These are phyloP conservation scores for Melipona beecheii DNA, from an alignment of 2,888 invertebrate species.

Conservation along the genomic window DNA sequence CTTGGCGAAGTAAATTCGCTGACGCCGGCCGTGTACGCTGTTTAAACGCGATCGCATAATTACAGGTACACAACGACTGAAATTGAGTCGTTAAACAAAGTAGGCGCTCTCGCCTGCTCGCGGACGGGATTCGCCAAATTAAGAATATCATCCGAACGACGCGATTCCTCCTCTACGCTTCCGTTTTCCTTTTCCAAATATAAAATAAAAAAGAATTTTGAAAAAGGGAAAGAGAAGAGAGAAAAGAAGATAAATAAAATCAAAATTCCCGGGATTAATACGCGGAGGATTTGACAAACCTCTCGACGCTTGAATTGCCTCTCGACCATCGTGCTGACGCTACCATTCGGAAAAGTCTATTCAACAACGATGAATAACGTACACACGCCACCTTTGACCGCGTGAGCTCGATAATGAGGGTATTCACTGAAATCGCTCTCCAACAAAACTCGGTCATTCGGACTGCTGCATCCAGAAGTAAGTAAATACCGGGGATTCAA, in stretches of 20 bases:
- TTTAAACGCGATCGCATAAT: slow-evolving; percentile 58
- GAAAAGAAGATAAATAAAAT: background rate
- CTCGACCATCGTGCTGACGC: background rate
- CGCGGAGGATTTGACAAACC: background rate
- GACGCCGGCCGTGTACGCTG: slow-evolving; percentile 35
- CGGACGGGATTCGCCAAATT: slow-evolving; percentile 23
- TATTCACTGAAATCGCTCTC: slow-evolving; percentile 5
- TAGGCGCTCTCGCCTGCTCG: background rate
- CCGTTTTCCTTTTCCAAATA: background rate
- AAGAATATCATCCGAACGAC: slow-evolving; percentile 14
- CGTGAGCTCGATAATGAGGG: slow-evolving; percentile 17
- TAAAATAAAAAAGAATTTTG: background rate
- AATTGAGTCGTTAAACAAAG: slow-evolving; percentile 53
- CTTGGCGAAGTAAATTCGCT: slow-evolving; percentile 56
- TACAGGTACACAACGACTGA: slow-evolving; percentile 39
- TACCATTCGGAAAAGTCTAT: background rate
- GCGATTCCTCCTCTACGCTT: background rate
- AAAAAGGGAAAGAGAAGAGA: background rate
- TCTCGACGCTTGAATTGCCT: background rate
- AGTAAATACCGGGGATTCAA: slow-evolving; percentile 22
- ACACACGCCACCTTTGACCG: background rate
- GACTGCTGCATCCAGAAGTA: slow-evolving; percentile 9
- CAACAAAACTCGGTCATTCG: slow-evolving; percentile 42
- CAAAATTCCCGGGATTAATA: background rate
- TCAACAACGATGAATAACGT: slow-evolving; percentile 19